Evolutionary conservation across 1,140 invertebrate genomes (phyloP).

Genomic region (Camponotus pennsylvanicus): DNA sequence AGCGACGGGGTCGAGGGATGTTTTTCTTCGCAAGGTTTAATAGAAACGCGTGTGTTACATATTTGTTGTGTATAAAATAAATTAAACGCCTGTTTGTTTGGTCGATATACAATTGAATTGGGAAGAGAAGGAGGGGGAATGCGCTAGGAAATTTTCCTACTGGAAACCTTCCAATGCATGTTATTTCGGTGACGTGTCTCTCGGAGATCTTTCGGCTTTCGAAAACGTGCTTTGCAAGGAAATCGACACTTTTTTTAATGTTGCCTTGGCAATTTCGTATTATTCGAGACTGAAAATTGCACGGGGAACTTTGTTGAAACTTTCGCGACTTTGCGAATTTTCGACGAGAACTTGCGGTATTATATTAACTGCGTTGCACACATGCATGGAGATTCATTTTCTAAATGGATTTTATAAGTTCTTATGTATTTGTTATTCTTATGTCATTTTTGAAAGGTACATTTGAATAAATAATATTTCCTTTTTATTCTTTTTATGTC

Average conservation of each 20-base stretch:
- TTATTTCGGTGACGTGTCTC: slow-evolving; percentile 12
- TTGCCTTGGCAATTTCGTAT: slow-evolving; percentile 10
- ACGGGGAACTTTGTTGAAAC: slow-evolving; percentile 17
- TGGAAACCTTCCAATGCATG: slow-evolving; percentile 46
- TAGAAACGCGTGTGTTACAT: slow-evolving; percentile 14
- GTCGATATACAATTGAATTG: slow-evolving; percentile 5
- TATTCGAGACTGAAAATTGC: slow-evolving; percentile 35
- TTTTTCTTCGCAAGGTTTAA: slow-evolving; percentile 18
- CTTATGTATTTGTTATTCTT: not conserved
- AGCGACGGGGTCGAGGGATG: not conserved
- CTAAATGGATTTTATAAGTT: slow-evolving; percentile 23
- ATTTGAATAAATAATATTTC: not conserved
- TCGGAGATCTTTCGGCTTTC: slow-evolving; percentile 12
- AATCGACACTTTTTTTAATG: slow-evolving; percentile 42
- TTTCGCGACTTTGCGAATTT: slow-evolving; percentile 7
- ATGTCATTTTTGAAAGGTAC: not conserved
- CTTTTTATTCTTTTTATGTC: not conserved
- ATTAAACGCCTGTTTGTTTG: slow-evolving; percentile 36
- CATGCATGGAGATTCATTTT: slow-evolving; percentile 24
- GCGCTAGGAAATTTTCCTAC: not conserved
- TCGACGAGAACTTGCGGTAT: slow-evolving; percentile 16
- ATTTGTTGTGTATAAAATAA: slow-evolving; percentile 39
- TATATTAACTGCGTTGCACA: slow-evolving; percentile 10
- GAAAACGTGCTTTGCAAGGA: slow-evolving; percentile 20
- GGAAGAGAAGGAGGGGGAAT: not conserved